These are phyloP conservation scores for Myotis planiceps DNA, from an alignment of 2,797 vertebrate species.

Conservation along the genomic window DNA sequence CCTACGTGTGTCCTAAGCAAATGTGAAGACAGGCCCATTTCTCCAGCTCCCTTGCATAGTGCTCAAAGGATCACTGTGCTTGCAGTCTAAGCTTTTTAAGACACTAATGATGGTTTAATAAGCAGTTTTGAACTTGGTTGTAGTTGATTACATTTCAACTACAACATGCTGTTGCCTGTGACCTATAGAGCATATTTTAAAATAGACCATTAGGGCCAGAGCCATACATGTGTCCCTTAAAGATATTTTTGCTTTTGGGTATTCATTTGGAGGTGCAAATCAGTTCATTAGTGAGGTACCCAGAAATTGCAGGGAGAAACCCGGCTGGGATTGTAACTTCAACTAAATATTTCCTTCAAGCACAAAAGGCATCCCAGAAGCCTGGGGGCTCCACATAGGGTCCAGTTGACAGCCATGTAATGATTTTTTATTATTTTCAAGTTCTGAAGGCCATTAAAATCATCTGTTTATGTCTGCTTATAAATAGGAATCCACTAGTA, in stretches of 20 bases:
- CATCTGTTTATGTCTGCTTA: conserved; percentile 56
- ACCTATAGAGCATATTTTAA: neutral
- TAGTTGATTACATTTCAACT: neutral
- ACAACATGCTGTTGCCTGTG: neutral
- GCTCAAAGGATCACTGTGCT: neutral
- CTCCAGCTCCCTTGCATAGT: neutral
- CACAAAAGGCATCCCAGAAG: neutral
- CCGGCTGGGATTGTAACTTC: neutral
- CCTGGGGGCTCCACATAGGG: neutral
- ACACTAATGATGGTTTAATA: neutral
- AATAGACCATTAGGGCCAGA: neutral
- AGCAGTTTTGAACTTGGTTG: neutral
- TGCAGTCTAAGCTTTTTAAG: neutral
- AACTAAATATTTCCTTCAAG: neutral
- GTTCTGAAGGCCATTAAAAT: conserved; percentile 71
- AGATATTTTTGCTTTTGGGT: conserved; percentile 22
- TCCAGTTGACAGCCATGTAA: neutral
- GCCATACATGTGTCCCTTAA: neutral
- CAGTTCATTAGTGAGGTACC: neutral
- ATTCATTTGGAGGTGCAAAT: neutral
- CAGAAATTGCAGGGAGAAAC: conserved; percentile 19
- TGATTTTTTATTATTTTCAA: conserved; percentile 48
- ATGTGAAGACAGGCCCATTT: neutral
- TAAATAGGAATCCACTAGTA: conserved; percentile 50
- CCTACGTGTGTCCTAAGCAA: neutral